These are phyloP conservation scores for Megalops atlanticus DNA, from an alignment of 2,113 vertebrate species.

Conservation along the genomic window DNA sequence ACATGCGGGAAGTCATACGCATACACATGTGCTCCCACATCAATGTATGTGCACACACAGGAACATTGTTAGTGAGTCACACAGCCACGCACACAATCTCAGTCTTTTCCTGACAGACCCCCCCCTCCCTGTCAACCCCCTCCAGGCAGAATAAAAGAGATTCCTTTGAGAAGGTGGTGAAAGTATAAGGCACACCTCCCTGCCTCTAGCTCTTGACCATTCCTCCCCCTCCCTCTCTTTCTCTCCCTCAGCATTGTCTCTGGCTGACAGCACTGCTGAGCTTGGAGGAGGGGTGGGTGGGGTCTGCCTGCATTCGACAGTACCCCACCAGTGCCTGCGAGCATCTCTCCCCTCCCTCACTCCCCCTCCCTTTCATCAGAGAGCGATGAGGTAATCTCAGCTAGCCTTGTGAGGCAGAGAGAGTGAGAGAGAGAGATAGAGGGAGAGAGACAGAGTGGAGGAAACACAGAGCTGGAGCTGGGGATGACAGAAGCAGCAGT, in stretches of 20 bases:
- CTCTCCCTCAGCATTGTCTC: slow-evolving; percentile 47
- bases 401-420: slow-evolving; percentile 72
- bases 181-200: background rate
- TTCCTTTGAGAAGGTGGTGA: slow-evolving; percentile 54
- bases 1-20: background rate
- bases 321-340: slow-evolving; percentile 28
- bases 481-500: slow-evolving; percentile 61
- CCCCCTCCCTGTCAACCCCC: slow-evolving; percentile 41
- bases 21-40: background rate
- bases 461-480: slow-evolving; percentile 55
- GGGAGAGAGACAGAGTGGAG: slow-evolving; percentile 36
- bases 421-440: slow-evolving; percentile 50
- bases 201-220: slow-evolving; percentile 19
- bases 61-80: too few species aligned
- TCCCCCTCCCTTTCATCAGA: slow-evolving; percentile 75
- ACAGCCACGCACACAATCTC: background rate
- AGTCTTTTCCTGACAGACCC: background rate
- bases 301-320: slow-evolving; percentile 35
- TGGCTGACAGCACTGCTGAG: background rate
- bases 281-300: slow-evolving; percentile 23
- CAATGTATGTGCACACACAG: background rate
- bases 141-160: slow-evolving; percentile 58
- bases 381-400: slow-evolving; percentile 82
- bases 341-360: slow-evolving; percentile 23
- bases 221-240: slow-evolving; percentile 15